Conservation (phyloP, 1,140 invertebrate species). For the Drosophila ercepeae region DNA sequence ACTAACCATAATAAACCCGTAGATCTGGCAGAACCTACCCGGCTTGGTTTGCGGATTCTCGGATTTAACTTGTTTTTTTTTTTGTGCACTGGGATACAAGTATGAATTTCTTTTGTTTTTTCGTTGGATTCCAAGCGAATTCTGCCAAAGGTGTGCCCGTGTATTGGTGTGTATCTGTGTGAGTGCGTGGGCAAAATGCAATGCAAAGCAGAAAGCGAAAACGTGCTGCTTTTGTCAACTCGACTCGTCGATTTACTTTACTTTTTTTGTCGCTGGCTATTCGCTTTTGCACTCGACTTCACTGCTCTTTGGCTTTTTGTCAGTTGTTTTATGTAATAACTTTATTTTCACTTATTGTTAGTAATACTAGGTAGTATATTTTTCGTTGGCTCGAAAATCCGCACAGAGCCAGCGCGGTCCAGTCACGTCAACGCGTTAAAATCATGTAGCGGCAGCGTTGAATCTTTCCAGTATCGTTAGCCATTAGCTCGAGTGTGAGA, state of each 20-base stretch:
- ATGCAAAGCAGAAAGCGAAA: slow-evolving; percentile 66
- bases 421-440: slow-evolving; percentile 63
- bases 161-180: slow-evolving; percentile 15
- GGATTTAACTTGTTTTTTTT: neutral
- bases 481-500: slow-evolving; percentile 19
- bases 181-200: slow-evolving; percentile 45
- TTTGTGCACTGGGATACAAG: neutral
- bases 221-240: slow-evolving; percentile 74
- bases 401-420: slow-evolving; percentile 38
- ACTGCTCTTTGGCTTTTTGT: slow-evolving; percentile 29
- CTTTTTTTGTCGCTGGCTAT: slow-evolving; percentile 45
- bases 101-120: slow-evolving; percentile 6
- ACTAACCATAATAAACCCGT: slow-evolving; percentile 56
- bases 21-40: slow-evolving; percentile 31
- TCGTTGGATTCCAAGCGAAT: slow-evolving; percentile 51
- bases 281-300: slow-evolving; percentile 6
- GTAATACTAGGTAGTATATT: slow-evolving; percentile 8
- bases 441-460: slow-evolving; percentile 55
- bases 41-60: slow-evolving; percentile 12
- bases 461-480: slow-evolving; percentile 48
- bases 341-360: slow-evolving; percentile 34
- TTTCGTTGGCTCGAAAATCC: slow-evolving; percentile 11
- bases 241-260: slow-evolving; percentile 56
- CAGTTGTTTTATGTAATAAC: slow-evolving; percentile 36
- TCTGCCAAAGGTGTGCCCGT: slow-evolving; percentile 16